Conservation (phyloP, 2,797 vertebrate species). For the Saxicola maurus region DNA sequence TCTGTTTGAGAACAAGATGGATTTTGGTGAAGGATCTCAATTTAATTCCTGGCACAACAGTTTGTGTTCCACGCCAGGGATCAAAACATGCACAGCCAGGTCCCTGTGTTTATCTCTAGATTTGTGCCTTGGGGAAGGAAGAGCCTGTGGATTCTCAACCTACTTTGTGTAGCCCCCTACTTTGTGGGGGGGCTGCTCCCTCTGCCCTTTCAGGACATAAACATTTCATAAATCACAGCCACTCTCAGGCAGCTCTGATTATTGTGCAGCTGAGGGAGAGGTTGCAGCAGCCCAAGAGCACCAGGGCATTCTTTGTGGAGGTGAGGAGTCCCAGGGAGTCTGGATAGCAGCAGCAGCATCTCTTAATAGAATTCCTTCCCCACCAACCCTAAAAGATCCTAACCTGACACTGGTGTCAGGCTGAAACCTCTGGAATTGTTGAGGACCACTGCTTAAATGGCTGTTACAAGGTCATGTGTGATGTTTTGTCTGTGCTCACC, state of each 20-base stretch:
- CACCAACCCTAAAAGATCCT: background rate
- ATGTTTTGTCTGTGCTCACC: background rate
- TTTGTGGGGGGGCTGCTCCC: background rate
- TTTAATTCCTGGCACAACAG: background rate
- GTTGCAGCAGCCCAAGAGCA: background rate
- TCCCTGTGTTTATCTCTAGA: background rate
- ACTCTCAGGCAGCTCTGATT: background rate
- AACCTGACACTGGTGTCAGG: background rate
- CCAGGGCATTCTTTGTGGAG: accelerated
- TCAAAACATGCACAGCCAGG: background rate
- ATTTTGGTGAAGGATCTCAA: background rate
- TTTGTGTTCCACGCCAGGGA: background rate
- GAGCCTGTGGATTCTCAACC: background rate
- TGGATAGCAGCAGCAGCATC: background rate
- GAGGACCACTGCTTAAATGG: background rate
- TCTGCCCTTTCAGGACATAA: background rate
- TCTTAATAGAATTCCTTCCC: background rate
- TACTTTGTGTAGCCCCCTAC: background rate
- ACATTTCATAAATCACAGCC: background rate
- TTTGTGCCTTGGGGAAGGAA: background rate
- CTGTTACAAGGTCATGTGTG: background rate
- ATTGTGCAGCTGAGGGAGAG: background rate
- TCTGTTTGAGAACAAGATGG: background rate
- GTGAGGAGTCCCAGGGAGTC: background rate
- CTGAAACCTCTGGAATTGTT: background rate